Evolutionary conservation across 2,797 vertebrate species (phyloP), one percentile per base, ranked within the genome.

Genomic region (Smutsia gigantea): DNA sequence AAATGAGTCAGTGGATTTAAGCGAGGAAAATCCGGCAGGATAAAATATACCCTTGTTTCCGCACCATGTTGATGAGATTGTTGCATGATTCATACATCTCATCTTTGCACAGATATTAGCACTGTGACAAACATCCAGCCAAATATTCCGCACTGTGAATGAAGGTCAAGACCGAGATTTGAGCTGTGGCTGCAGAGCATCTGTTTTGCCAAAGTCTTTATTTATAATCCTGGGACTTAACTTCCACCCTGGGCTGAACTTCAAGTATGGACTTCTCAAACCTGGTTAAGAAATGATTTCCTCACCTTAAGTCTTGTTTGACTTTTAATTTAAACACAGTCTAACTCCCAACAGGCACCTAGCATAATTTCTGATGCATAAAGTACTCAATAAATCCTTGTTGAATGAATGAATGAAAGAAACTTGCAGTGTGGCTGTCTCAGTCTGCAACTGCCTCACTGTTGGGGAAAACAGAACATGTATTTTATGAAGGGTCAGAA

Each of bases 21-120:
- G 10, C 55, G 92, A 87, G 66, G 39, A 86, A 94, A 97, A 96
- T 74, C 14, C 19, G 90, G 92, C 66, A 97, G 51, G 51, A 90
- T 92, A 69, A 97, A 93, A 85, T 46, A 88, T 34, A 39, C 0
- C 2, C 39, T 85, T 92, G 55, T 96, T 96, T 89, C 61, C 51
- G 72, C 82, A 72, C 11, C 15, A 92, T 95, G 95, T 59, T 83
- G 27, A 96, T 95, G 74, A 88, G 42, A 95, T 61, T 94, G 14
- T 34, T 75, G 8, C 31, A 57, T 95, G 94, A 93, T 87, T 87
- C 78, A 90, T 85, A 19, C 12, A 34, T 75, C 27, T 95, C 75
- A 86, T 66, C 31, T 95, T 92, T 93, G 19, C 17, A 79, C 37
- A 18, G 34, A 79, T 90, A 96, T 95, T 95, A 90, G n/a, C 87